Percentiles rank a stretch among this genome's conserved stretches.
These are phyloP conservation scores for Helostoma temminkii DNA, from an alignment of 2,797 vertebrate genomes.

Conservation along the genomic window DNA sequence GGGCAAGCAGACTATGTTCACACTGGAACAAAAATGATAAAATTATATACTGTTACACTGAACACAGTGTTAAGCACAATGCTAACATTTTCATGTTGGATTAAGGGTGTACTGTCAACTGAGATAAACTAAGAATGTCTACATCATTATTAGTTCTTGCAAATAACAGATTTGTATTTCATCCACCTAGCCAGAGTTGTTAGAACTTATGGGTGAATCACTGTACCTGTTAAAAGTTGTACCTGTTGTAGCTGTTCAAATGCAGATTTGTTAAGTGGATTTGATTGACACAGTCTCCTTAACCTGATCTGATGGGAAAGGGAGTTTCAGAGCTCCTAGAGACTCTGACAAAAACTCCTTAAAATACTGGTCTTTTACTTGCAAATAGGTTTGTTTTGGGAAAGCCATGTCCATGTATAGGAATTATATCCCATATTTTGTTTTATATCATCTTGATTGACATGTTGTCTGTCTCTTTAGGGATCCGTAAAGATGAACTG, in stretches of 20 bases:
- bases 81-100: no score
- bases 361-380: not conserved
- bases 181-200: no score
- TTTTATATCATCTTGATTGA: not conserved
- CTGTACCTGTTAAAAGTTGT: no score
- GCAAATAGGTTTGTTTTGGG: not conserved
- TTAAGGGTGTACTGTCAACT: no score
- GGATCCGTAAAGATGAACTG: constrained; percentile 83
- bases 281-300: not conserved
- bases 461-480: constrained; percentile 54
- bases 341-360: not conserved
- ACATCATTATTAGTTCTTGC: no score
- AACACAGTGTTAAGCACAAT: no score
- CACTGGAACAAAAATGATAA: not conserved
- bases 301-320: no score
- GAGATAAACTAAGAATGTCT: no score
- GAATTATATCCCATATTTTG: not conserved
- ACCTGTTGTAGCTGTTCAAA: no score
- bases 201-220: no score
- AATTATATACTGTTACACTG: not conserved
- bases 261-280: not conserved
- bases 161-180: no score
- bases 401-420: not conserved
- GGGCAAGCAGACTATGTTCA: not conserved
- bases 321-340: not conserved